phyloP scores from a whole-genome alignment of 1,140 invertebrate genomes.

The Himalopsyche phryganea region DNA sequence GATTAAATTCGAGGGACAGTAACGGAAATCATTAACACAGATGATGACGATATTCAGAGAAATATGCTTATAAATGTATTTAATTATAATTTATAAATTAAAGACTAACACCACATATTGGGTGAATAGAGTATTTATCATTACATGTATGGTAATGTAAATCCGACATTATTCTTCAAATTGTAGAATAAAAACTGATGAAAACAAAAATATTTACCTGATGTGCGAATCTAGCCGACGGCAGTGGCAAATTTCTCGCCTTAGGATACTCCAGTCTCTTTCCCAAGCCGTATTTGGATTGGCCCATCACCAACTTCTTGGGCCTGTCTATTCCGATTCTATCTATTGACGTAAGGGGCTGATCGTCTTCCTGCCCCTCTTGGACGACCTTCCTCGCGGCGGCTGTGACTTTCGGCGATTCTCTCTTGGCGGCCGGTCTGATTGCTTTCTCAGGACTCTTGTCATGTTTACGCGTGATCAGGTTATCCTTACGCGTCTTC shows the following conservation, averaged over 20 bases:
- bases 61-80: no score
- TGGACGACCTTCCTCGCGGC: conserved; percentile 39
- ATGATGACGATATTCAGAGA: no score
- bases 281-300: conserved; percentile 44
- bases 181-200: no score
- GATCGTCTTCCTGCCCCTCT: conserved; percentile 43
- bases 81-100: no score
- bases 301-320: conserved; percentile 48
- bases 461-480: conserved; percentile 47
- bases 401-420: conserved; percentile 20
- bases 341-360: conserved; percentile 43
- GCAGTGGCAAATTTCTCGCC: conserved; percentile 48
- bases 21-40: no score
- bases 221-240: conserved; percentile 46
- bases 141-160: no score
- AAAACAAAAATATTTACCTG: conserved; percentile 42
- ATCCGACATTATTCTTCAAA: no score
- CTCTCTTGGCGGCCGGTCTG: conserved; percentile 29
- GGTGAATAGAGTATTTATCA: no score
- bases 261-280: conserved; percentile 49
- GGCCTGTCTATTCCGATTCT: conserved; percentile 45
- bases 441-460: conserved; percentile 49
- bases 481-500: conserved; percentile 36
- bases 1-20: no score
- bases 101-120: no score